These are phyloP conservation scores for Sphaeridia pumilis DNA, from an alignment of 2,888 invertebrate species.

Conservation along the genomic window DNA sequence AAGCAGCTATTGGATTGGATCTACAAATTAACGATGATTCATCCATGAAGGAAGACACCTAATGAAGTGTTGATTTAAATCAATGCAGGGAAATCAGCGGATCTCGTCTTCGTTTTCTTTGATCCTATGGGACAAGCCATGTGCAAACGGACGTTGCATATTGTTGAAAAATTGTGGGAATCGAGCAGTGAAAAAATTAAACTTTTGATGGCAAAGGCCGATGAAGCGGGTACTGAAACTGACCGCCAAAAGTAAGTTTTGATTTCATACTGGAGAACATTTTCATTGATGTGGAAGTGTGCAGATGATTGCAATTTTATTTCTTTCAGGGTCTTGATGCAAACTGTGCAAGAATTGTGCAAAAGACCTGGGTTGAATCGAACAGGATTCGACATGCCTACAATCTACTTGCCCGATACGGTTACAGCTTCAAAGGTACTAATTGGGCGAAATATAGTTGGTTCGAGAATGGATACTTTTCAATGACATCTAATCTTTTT, in stretches of 20 bases:
- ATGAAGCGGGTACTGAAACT: slow-evolving; percentile 48
- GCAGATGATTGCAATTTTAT: no score
- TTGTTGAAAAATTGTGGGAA: slow-evolving; percentile 46
- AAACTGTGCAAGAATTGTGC: slow-evolving; percentile 49
- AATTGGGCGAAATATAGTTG: background rate
- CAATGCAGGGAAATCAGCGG: slow-evolving; percentile 41
- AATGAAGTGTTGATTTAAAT: background rate
- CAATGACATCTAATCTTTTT: slow-evolving; percentile 1
- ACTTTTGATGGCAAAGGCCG: slow-evolving; percentile 48
- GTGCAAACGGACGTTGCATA: slow-evolving; percentile 47
- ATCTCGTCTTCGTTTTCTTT: slow-evolving; percentile 49
- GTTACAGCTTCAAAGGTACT: slow-evolving; percentile 34
- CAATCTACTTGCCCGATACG: slow-evolving; percentile 45
- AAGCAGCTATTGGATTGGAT: background rate
- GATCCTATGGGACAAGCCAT: slow-evolving; percentile 50
- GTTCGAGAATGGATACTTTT: no score
- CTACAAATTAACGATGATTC: slow-evolving; percentile 4
- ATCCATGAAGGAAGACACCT: slow-evolving; percentile 4
- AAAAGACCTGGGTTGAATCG: slow-evolving; percentile 47
- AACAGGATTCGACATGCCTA: slow-evolving; percentile 49
- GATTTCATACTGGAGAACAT: background rate
- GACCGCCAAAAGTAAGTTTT: slow-evolving; percentile 45
- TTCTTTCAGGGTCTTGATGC: slow-evolving; percentile 46
- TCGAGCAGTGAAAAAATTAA: slow-evolving; percentile 46
- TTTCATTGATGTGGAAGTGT: background rate